These are phyloP conservation scores for Nysson spinosus DNA, from an alignment of 2,888 invertebrate species.

Conservation along the genomic window DNA sequence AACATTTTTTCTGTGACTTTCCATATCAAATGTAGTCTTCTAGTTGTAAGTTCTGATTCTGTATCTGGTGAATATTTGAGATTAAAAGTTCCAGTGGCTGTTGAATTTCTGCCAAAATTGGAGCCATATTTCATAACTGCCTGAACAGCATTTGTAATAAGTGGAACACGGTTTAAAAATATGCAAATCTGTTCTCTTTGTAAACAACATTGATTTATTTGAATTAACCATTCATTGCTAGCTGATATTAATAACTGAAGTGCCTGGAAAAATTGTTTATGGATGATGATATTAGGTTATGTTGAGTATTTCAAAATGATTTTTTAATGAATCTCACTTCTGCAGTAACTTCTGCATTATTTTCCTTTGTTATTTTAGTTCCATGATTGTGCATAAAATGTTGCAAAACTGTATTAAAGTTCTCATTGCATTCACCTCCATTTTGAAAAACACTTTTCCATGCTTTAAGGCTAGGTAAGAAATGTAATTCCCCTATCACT, in stretches of 20 bases:
- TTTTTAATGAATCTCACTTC: slow-evolving; percentile 57
- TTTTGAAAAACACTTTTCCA: slow-evolving; percentile 79
- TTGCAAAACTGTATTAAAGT: slow-evolving; percentile 65
- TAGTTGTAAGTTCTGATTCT: slow-evolving; percentile 70
- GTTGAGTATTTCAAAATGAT: slow-evolving; percentile 3
- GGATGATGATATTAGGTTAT: slow-evolving; percentile 30
- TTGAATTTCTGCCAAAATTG: slow-evolving; percentile 67
- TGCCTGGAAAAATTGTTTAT: slow-evolving; percentile 49
- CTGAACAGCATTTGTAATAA: slow-evolving; percentile 68
- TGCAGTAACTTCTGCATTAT: slow-evolving; percentile 44
- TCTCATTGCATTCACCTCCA: slow-evolving; percentile 24
- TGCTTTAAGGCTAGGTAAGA: slow-evolving; percentile 79
- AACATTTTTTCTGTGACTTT: slow-evolving; percentile 74
- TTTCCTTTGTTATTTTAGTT: slow-evolving; percentile 24
- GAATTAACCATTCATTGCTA: slow-evolving; percentile 79
- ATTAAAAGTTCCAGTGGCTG: slow-evolving; percentile 42
- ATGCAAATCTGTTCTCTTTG: slow-evolving; percentile 78
- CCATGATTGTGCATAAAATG: slow-evolving; percentile 57
- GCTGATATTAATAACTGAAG: slow-evolving; percentile 73
- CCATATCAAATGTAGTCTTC: slow-evolving; percentile 74
- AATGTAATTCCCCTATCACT: slow-evolving; percentile 83
- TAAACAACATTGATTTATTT: slow-evolving; percentile 76
- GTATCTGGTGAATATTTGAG: slow-evolving; percentile 60
- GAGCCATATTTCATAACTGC: slow-evolving; percentile 58
- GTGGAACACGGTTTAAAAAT: slow-evolving; percentile 78